Evolutionary conservation across 2,797 vertebrate genomes (phyloP).

Genomic region (Botia almorhae): DNA sequence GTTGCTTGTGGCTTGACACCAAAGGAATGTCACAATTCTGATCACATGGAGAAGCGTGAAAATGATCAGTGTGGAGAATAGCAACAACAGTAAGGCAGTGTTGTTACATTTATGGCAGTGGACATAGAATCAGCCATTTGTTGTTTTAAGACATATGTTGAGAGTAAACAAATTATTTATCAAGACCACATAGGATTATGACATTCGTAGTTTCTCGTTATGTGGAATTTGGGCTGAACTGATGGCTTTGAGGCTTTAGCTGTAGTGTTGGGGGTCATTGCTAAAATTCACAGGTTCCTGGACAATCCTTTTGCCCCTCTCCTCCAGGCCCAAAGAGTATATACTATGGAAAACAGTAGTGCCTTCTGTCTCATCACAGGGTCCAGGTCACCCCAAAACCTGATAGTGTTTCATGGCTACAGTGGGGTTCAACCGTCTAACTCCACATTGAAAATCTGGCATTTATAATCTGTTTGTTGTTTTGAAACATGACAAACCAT

Average conservation of each 20-base stretch:
- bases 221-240: slow-evolving; percentile 73
- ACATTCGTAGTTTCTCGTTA: slow-evolving; percentile 74
- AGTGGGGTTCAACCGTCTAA: neutral
- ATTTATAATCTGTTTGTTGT: neutral
- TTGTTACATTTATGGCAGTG: slow-evolving; percentile 77
- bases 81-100: slow-evolving; percentile 79
- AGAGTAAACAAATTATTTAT: slow-evolving; percentile 93
- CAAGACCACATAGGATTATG: slow-evolving; percentile 81
- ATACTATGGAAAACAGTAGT: too few species aligned
- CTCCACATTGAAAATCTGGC: too few species aligned
- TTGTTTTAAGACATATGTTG: slow-evolving; percentile 79
- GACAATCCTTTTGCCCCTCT: neutral
- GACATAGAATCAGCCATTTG: slow-evolving; percentile 79
- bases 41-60: slow-evolving; percentile 95
- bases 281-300: too few species aligned
- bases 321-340: too few species aligned
- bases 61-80: slow-evolving; percentile 88
- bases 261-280: neutral
- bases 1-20: slow-evolving; percentile 78
- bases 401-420: neutral
- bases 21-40: slow-evolving; percentile 91
- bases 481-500: too few species aligned
- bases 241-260: slow-evolving; percentile 68
- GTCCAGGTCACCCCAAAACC: neutral
- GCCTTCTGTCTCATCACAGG: neutral